phyloP scores from a whole-genome alignment of 2,888 invertebrate genomes.

The Mylabris sibirica region DNA sequence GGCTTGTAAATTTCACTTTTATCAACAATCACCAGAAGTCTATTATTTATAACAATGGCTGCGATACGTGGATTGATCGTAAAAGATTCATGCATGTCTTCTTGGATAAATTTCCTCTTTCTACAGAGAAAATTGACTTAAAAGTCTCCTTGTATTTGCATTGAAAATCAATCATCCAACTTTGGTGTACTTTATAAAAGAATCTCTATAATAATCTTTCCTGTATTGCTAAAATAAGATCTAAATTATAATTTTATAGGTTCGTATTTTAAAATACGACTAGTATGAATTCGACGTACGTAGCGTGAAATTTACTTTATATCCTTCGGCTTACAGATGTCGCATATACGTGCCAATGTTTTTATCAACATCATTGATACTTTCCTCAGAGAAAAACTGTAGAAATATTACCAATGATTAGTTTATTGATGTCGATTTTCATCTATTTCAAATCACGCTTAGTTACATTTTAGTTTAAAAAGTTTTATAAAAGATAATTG shows the following conservation, averaged over 20 bases:
- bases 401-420: not conserved
- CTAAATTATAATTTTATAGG: conserved; percentile 5
- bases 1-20: conserved; percentile 13
- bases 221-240: not conserved
- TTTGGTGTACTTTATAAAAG: not conserved
- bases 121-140: not conserved
- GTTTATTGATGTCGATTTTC: not conserved
- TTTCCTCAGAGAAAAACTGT: not conserved
- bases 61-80: not conserved
- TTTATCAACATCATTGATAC: not conserved
- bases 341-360: not conserved
- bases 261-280: not conserved
- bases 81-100: not conserved
- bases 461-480: conserved; percentile 18
- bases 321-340: not conserved
- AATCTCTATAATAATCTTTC: not conserved
- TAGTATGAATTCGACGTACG: conserved; percentile 4
- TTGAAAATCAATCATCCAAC: not conserved
- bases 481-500: conserved; percentile 34
- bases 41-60: not conserved
- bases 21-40: not conserved
- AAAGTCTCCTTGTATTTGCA: not conserved
- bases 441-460: not conserved
- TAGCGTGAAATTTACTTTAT: conserved; percentile 8
- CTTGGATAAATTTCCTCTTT: not conserved